Evolutionary conservation across 2,797 vertebrate species (phyloP), one percentile per base, ranked within the genome.

Genomic region (Podarcis siculus): DNA sequence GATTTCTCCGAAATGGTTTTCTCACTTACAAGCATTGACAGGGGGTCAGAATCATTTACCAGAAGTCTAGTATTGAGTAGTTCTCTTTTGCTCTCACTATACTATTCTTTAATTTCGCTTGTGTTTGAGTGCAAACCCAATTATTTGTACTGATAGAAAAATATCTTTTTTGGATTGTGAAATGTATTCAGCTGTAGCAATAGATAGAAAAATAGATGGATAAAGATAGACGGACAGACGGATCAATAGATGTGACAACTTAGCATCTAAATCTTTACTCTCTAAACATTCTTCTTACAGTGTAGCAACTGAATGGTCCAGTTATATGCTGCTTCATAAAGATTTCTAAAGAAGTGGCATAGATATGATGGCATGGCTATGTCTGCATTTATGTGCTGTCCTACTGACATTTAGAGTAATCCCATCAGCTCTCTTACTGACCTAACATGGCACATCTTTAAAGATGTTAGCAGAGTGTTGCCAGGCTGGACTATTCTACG

Each of bases 1-100:
- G 37, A 55, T 66, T 82, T 75, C 39, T 37, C 32, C 37, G 39
- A 37, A 87, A 82, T 66, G 42, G 17, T 55, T 67, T 30, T 30
- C 9, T 67, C 61, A 69, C 61, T 82, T 77, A 10, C 58, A 45
- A 45, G 58, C 73, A 66, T 23, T 85, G 83, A 39, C 35, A 64
- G 32, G 5, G 37, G n/a, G 19, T 42, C 73, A 85, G 73, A 85
- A 85, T 85, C 19, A 66, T 76, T 85, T 77, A 77, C 58, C 64
- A 23, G 27, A 85, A 77, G 83, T 77, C 83, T 21, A 66, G 3
- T 71, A n/a, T 27, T 21, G 71, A 73, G 27, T 39, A 42, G 58
- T 45, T 77, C 37, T 42, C 58, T 73, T 72, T 83, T 73, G 69
- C 19, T 83, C 25, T 42, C 69, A 55, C 21, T 35, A 32, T 17